These are phyloP conservation scores for Trididemnum miniatum DNA, from an alignment of 23 tunicate species.

Conservation along the genomic window DNA sequence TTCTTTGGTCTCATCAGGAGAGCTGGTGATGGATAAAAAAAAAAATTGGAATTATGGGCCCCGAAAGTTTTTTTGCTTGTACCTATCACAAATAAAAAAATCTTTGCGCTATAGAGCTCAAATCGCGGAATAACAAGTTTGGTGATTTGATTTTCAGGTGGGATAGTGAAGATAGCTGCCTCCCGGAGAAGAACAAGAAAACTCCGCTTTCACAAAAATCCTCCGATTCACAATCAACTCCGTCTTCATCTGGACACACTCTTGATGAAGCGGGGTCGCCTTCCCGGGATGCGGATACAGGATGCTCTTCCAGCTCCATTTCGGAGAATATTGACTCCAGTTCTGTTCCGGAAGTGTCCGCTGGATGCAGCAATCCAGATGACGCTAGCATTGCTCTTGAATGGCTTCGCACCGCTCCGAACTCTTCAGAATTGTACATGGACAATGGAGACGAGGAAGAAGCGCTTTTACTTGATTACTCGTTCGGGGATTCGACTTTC, in stretches of 20 bases:
- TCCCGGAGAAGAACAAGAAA: neutral
- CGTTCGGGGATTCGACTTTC: slow-evolving; percentile 41
- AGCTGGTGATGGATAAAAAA: too few species aligned
- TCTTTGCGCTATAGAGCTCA: too few species aligned
- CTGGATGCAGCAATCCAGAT: neutral
- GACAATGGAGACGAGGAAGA: slow-evolving; percentile 8
- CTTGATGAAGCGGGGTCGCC: too few species aligned
- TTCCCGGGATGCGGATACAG: neutral
- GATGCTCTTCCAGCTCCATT: neutral
- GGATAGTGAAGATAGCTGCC: neutral
- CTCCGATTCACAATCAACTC: too few species aligned
- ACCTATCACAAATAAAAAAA: too few species aligned
- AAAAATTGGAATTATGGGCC: too few species aligned
- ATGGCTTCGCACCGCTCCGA: slow-evolving; percentile 38
- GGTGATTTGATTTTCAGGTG: neutral
- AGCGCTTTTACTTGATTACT: slow-evolving; percentile 15
- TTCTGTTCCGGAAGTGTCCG: neutral
- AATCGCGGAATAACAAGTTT: too few species aligned
- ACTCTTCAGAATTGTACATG: neutral
- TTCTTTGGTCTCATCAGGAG: too few species aligned
- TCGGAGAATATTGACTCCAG: neutral
- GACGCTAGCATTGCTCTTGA: slow-evolving; percentile 25
- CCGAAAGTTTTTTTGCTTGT: too few species aligned
- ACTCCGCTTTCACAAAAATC: too few species aligned
- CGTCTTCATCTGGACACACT: too few species aligned